phyloP scores from a whole-genome alignment of 2,113 vertebrate genomes.

The Arvicanthis niloticus region DNA sequence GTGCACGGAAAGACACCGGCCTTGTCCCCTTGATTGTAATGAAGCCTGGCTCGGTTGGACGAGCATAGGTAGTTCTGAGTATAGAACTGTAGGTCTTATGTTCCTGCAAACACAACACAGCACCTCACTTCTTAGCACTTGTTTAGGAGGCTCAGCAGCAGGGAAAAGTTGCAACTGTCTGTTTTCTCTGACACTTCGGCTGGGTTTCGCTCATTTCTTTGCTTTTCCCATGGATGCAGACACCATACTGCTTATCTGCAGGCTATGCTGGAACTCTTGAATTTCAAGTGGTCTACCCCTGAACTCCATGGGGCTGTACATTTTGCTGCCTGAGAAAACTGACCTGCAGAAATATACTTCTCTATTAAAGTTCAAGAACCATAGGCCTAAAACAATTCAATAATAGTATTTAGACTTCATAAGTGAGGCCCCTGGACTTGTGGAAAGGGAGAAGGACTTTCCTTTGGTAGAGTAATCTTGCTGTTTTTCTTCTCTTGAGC shows the following conservation, averaged over 20 bases:
- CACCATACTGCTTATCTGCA: not conserved
- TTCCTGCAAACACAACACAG: not conserved
- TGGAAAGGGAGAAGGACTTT: not conserved
- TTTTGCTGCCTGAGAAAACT: not conserved
- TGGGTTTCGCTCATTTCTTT: not conserved
- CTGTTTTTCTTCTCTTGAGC: not conserved
- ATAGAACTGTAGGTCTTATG: not conserved
- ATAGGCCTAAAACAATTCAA: not conserved
- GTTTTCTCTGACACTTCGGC: not conserved
- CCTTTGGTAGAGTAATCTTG: not conserved
- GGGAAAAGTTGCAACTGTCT: not conserved
- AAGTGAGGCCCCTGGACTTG: not conserved
- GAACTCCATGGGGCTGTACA: not conserved
- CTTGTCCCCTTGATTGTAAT: not conserved
- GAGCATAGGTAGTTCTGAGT: not conserved
- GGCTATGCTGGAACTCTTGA: not conserved
- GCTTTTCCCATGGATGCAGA: not conserved
- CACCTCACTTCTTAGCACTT: not conserved
- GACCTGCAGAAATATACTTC: not conserved
- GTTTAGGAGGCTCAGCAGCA: not conserved
- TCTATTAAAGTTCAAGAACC: conserved; percentile 25
- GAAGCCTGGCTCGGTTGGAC: not conserved
- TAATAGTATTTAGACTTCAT: not conserved
- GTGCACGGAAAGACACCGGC: not conserved
- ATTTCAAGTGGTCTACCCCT: not conserved